These are phyloP conservation scores for Bombyx mori DNA, from an alignment of 1,140 invertebrate genomes.

Conservation along the genomic window ASM3026992v2 NC_085134.1:1050001-1050500, in stretches of 20 bases:
- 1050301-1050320: too few species aligned
- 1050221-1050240: constrained; percentile 31
- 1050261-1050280: constrained; percentile 51
- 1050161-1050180: constrained; percentile 54
- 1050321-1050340: too few species aligned
- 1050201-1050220: constrained; percentile 32
- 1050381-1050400: neutral
- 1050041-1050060: too few species aligned
- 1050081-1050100: constrained; percentile 38
- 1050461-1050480: too few species aligned
- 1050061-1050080: neutral
- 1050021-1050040: too few species aligned
- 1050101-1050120: constrained; percentile 41
- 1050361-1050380: too few species aligned
- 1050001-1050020: too few species aligned
- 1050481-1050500: too few species aligned
- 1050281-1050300: constrained; percentile 24
- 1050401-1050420: too few species aligned
- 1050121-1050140: constrained; percentile 37
- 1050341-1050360: too few species aligned
- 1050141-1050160: constrained; percentile 56
- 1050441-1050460: too few species aligned
- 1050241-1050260: constrained; percentile 44
- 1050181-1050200: constrained; percentile 46
- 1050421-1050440: too few species aligned